Conservation (phyloP, 1,140 invertebrate genomes). For the Hormaphis cornu region DNA sequence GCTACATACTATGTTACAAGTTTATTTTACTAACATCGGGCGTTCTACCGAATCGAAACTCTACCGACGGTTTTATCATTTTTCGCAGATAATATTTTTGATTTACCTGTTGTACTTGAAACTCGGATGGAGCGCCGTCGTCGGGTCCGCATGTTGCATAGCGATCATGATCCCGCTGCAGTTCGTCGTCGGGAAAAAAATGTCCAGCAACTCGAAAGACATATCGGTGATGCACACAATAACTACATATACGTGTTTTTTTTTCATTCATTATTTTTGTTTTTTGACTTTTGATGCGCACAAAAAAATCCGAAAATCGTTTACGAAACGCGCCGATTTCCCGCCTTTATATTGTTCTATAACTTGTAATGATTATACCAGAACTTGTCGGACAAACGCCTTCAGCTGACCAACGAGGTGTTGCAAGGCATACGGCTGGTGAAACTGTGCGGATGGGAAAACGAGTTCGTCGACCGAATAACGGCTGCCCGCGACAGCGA, state of each 20-base stretch:
- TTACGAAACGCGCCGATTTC: no score
- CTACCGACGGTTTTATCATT: not conserved
- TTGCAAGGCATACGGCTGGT: conserved; percentile 71
- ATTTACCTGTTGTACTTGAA: conserved; percentile 65
- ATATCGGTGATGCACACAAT: conserved; percentile 18
- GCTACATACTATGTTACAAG: no score
- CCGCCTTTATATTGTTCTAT: not conserved
- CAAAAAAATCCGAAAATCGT: no score
- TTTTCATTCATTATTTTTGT: no score
- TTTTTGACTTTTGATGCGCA: no score
- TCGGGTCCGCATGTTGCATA: conserved; percentile 61
- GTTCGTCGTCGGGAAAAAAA: conserved; percentile 59
- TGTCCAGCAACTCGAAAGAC: conserved; percentile 58
- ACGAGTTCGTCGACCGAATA: conserved; percentile 58
- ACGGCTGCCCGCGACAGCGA: conserved; percentile 57
- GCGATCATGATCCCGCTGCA: conserved; percentile 60
- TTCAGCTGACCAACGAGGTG: conserved; percentile 67
- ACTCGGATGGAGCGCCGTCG: conserved; percentile 65
- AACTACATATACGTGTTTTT: not conserved
- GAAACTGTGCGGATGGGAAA: conserved; percentile 75
- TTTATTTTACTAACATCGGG: no score
- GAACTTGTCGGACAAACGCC: conserved; percentile 61
- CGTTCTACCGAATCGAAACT: no score
- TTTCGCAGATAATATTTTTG: conserved; percentile 56
- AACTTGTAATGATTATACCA: conserved; percentile 36